These are phyloP conservation scores for Callyntrura guangdongensis DNA, from an alignment of 2,888 invertebrate genomes.

Conservation along the genomic window DNA sequence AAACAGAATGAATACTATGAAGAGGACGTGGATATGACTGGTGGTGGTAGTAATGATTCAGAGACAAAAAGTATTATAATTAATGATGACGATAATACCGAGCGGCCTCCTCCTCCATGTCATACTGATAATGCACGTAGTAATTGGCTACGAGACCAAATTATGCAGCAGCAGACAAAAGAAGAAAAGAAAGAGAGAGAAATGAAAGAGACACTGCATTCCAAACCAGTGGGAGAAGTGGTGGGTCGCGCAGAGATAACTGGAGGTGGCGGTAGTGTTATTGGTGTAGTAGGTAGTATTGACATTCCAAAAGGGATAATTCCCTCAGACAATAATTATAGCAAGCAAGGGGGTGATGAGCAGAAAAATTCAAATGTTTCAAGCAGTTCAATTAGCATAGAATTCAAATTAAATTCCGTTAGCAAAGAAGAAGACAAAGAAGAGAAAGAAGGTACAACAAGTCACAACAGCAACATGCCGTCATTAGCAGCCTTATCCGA, in stretches of 20 bases:
- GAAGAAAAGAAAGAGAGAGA: conserved; percentile 29
- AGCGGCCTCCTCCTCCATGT: background rate
- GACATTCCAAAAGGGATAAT: conserved; percentile 43
- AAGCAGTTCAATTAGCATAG: conserved; percentile 62
- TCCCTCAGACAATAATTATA: conserved; percentile 33
- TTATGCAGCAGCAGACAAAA: conserved; percentile 42
- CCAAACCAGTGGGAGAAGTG: background rate
- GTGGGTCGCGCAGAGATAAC: background rate
- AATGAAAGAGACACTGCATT: background rate
- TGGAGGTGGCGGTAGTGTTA: background rate
- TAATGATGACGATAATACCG: conserved; percentile 21
- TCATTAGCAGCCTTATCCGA: background rate
- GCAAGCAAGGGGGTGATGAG: conserved; percentile 2
- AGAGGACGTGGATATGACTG: conserved; percentile 47
- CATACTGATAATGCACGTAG: conserved; percentile 42
- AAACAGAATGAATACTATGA: conserved; percentile 1
- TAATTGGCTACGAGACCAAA: conserved; percentile 59
- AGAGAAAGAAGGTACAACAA: background rate
- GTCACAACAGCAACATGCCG: background rate
- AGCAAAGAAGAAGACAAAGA: conserved; percentile 9
- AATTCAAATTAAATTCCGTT: conserved; percentile 59
- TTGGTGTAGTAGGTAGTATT: background rate
- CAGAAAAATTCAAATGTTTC: conserved; percentile 7
- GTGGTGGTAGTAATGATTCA: conserved; percentile 4
- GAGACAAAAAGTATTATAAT: conserved; percentile 15